Evolutionary conservation across 2,113 vertebrate species (phyloP).

Genomic region (Vimba vimba): DNA sequence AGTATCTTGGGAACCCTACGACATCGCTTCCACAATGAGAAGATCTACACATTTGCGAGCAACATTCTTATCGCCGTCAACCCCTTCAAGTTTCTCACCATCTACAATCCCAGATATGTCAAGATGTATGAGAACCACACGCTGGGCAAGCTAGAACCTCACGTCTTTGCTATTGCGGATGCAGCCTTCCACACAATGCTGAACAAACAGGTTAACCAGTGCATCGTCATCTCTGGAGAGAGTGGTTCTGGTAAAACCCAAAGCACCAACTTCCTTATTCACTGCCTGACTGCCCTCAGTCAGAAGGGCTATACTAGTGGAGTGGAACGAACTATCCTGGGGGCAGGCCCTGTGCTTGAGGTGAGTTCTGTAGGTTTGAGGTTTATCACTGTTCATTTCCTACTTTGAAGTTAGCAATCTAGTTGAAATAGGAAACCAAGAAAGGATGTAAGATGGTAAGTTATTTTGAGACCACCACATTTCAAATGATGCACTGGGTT

Average conservation of each 20-base stretch:
- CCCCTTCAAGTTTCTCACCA: slow-evolving; percentile 92
- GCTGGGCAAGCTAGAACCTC: slow-evolving; percentile 88
- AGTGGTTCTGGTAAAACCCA: slow-evolving; percentile 96
- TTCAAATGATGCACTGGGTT: neutral
- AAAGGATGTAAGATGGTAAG: neutral
- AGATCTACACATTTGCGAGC: slow-evolving; percentile 91
- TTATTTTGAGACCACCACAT: neutral
- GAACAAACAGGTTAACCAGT: slow-evolving; percentile 84
- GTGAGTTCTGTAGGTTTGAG: slow-evolving; percentile 70
- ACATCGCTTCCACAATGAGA: slow-evolving; percentile 82
- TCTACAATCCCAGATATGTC: slow-evolving; percentile 95
- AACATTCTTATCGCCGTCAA: slow-evolving; percentile 92
- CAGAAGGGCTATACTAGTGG: slow-evolving; percentile 88
- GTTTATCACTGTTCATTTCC: slow-evolving; percentile 12
- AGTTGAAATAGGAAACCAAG: neutral
- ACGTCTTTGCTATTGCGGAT: slow-evolving; percentile 92
- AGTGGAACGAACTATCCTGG: slow-evolving; percentile 90
- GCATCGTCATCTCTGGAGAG: slow-evolving; percentile 91
- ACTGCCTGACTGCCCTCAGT: slow-evolving; percentile 93
- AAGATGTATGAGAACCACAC: slow-evolving; percentile 93
- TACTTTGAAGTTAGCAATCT: neutral
- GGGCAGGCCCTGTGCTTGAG: slow-evolving; percentile 92
- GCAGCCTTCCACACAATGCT: slow-evolving; percentile 90
- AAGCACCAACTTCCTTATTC: slow-evolving; percentile 94
- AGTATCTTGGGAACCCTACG: slow-evolving; percentile 80